Base-by-base conservation (phyloP, 2,888 invertebrate genomes). In the Prosopocoilus inquinatus region DNA sequence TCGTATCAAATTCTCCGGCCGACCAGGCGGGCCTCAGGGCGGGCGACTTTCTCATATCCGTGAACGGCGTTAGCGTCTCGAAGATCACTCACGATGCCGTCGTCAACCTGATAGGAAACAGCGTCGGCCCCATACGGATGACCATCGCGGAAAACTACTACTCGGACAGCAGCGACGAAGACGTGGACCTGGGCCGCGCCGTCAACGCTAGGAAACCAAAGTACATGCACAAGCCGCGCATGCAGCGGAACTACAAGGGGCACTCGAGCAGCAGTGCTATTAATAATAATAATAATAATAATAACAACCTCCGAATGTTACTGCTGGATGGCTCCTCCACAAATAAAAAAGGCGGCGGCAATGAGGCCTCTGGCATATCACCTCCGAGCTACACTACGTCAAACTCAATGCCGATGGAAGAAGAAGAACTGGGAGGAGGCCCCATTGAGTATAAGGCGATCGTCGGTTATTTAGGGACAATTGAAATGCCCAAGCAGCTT, bases 391-490 rank as follows among this genome's bases (percentile, higher is more conserved):
- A 45, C 32, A 53, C 38, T 35, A 12, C 39, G n/a, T 64, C 67
- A 8, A 63, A 62, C 52, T 55, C 64, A 3, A 39, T 67, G 15
- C 66, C 71, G 2, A 65, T 70, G 61, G 75, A 75, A 52, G 73
- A 81, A 75, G 55, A 81, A 69, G n/a, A n/a, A n/a, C n/a, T n/a
- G n/a, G n/a, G n/a, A n/a, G 73, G 69, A 32, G 76, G 80, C 73
- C 80, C 86, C 0, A 81, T 90, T 7, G 90, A 90, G 59, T 90
- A 89, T 69, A 86, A 90, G 64, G 91, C 91, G 0, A 86, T 97
- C 2, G 94, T 97, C 1, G 96, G 96, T 1, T 97, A 97, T 76
- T 81, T 97, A 46, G 96, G 96, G 15, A 96, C 96, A 1, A 94
- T 97, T 60, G 96, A 96, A 78, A 95, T 96, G 81, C 96, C 96